Conservation (phyloP, 1,140 invertebrate species). For the Drosophila arizonae region DNA sequence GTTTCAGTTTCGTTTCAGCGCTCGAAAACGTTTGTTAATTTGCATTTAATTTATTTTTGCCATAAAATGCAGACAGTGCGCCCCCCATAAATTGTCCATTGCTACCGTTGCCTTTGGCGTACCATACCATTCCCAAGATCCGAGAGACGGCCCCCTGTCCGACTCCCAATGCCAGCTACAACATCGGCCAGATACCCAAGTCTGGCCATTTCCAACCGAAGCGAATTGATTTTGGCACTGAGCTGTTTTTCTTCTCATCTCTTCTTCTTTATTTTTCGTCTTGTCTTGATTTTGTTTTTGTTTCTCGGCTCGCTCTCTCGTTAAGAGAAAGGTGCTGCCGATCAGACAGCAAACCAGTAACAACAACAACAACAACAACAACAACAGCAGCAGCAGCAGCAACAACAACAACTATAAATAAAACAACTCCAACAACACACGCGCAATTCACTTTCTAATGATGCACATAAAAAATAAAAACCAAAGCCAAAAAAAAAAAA, state of each 20-base stretch:
- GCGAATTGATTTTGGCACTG: constrained; percentile 43
- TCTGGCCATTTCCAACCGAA: constrained; percentile 35
- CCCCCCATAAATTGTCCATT: constrained; percentile 34
- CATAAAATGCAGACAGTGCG: constrained; percentile 38
- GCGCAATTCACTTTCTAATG: constrained; percentile 54
- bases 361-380: constrained; percentile 28
- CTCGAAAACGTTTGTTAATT: constrained; percentile 33
- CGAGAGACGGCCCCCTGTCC: not conserved
- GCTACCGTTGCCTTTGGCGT: constrained; percentile 21
- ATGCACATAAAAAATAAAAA: constrained; percentile 45
- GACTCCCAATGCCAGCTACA: constrained; percentile 8
- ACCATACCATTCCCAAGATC: constrained; percentile 4
- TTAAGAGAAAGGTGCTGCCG: constrained; percentile 52
- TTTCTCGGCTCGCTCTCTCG: constrained; percentile 34
- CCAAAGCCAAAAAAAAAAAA: constrained; percentile 16
- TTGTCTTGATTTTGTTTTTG: constrained; percentile 26
- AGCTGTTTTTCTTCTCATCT: constrained; percentile 10
- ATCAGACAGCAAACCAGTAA: constrained; percentile 46
- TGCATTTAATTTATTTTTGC: constrained; percentile 46
- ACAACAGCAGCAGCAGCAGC: constrained; percentile 2
- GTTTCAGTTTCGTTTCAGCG: constrained; percentile 14
- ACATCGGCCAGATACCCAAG: constrained; percentile 9
- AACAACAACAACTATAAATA: not conserved
- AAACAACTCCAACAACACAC: constrained; percentile 39
- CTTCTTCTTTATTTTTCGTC: not conserved